Base-by-base conservation (phyloP, 1,140 invertebrate species). In the Melitaea cinxia region DNA sequence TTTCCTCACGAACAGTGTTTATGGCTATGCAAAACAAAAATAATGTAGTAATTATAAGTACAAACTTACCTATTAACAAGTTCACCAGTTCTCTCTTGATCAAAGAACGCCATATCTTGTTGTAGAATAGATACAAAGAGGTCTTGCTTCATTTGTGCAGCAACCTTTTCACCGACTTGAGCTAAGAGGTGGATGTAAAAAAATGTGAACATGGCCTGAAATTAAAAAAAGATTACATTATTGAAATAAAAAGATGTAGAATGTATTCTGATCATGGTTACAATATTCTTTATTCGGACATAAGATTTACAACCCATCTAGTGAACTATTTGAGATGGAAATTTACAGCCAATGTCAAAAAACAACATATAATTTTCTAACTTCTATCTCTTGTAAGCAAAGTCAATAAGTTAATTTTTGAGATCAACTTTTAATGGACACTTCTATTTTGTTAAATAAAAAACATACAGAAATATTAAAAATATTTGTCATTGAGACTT, bases 81-180 rank as follows among this genome's bases (percentile, higher is more conserved):
- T 91, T 99, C 97, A 10, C 98, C 98, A 12, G 96, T 97, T 78
- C 96, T 94, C 80, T 97, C 95, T 73, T 92, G 92, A 87, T 99
- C 98, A 92, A 97, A 99, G 88, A 99, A 99, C 21, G 94, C 91
- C 75, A 99, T 95, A 77, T 99, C 97, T 89, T 98, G 97, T 69
- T 94, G 92, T 4, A 99, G 90, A 59, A 99, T 94, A 5, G 96
- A 95, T 42, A 93, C 87, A 92, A 99, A 99, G 5, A 99, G 91
- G 80, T 96, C 93, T 66, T 94, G 93, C 64, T 96, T 94, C 86
- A 99, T 93, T 70, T 95, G 93, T 23, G 94, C 92, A 2, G 97
- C 96, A 62, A 99, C 93, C 79, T 94, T 93, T 87, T 99, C 98
- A 7, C 98, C 98, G 54, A 98, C 93, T 75, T 95, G 93, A 7